Conservation (phyloP, 2,113 vertebrate species). For the Phainopepla nitens region DNA sequence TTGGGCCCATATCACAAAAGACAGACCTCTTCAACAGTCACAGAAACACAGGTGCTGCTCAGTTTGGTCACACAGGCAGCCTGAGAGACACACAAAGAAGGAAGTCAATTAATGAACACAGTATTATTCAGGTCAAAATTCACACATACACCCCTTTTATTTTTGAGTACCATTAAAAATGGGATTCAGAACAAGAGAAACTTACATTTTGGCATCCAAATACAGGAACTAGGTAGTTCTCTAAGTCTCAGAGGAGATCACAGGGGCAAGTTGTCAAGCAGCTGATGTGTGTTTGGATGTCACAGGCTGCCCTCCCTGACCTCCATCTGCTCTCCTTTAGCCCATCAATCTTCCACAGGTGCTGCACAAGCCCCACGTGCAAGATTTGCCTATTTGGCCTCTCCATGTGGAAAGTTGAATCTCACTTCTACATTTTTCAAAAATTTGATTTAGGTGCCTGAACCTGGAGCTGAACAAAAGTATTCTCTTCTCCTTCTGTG, state of each 20-base stretch:
- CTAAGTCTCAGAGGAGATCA: background rate
- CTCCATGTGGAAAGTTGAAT: background rate
- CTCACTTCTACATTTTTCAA: background rate
- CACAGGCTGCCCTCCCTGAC: background rate
- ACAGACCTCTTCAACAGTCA: background rate
- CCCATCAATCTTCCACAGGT: background rate
- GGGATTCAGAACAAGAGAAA: background rate
- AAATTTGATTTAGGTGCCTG: background rate
- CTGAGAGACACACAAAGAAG: background rate
- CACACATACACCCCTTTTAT: background rate
- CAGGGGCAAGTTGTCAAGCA: background rate
- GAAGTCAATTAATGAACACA: background rate
- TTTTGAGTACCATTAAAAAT: background rate
- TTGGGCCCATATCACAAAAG: background rate
- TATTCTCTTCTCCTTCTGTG: background rate
- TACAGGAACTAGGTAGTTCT: background rate
- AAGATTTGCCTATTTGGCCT: background rate
- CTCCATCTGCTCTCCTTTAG: background rate
- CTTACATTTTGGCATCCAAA: background rate
- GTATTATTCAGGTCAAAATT: background rate
- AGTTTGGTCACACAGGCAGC: background rate
- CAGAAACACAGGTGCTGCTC: background rate
- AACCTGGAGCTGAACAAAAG: background rate
- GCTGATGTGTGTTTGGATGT: background rate
- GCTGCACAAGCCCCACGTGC: background rate